Conservation (phyloP, 2,888 invertebrate species). For the Ichneumon xanthorius region DNA sequence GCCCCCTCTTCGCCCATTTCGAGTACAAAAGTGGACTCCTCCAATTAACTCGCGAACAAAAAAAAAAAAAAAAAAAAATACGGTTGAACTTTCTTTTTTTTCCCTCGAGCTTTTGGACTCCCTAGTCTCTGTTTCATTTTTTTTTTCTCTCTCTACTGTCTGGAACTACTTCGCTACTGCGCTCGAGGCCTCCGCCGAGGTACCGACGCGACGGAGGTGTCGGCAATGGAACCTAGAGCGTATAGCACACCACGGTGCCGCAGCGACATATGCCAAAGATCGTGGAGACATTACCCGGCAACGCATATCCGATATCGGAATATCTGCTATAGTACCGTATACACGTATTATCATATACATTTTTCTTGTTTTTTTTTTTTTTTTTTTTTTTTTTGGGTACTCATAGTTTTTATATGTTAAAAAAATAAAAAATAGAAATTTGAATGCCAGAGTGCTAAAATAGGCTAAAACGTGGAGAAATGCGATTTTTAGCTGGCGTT, state of each 20-base stretch:
- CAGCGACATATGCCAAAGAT: neutral
- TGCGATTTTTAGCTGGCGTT: too few species aligned
- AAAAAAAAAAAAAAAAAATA: constrained; percentile 45
- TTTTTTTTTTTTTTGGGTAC: too few species aligned
- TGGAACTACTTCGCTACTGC: constrained; percentile 33
- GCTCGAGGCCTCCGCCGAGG: constrained; percentile 51
- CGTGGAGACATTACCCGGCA: neutral
- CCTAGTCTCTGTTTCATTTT: constrained; percentile 24
- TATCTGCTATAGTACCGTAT: too few species aligned
- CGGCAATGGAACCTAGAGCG: neutral
- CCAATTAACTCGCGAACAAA: constrained; percentile 62
- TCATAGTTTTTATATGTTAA: too few species aligned
- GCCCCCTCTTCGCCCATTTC: constrained; percentile 27
- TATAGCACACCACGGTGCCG: neutral
- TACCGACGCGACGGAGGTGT: constrained; percentile 39
- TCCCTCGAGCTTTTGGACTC: constrained; percentile 14
- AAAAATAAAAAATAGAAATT: too few species aligned
- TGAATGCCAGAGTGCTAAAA: too few species aligned
- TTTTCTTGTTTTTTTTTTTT: too few species aligned
- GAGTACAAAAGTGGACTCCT: constrained; percentile 43
- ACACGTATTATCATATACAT: too few species aligned
- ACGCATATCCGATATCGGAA: too few species aligned
- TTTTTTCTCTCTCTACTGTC: constrained; percentile 27
- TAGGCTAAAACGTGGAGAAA: too few species aligned
- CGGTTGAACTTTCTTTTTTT: constrained; percentile 45